phyloP scores from a whole-genome alignment of 2,797 vertebrate species.

The Catostomus latipinnis region DNA sequence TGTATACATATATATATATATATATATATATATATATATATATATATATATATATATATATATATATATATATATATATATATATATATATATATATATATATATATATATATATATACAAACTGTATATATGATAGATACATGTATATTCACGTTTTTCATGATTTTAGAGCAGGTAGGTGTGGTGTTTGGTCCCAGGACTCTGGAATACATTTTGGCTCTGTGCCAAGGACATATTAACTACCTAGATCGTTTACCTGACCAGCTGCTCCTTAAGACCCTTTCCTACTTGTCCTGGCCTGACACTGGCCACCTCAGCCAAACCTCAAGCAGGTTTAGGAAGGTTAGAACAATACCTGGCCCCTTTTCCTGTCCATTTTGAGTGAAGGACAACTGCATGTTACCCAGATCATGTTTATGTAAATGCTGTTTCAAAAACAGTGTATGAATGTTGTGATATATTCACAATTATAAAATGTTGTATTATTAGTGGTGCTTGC shows the following conservation, averaged over 20 bases:
- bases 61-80: neutral
- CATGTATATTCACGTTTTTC: conserved; percentile 3
- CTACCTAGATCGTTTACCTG: conserved; percentile 80
- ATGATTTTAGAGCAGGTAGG: conserved; percentile 69
- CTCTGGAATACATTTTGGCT: conserved; percentile 72
- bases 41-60: neutral
- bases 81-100: neutral
- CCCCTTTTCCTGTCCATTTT: neutral
- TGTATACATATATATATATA: too few species aligned
- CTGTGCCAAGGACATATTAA: conserved; percentile 79
- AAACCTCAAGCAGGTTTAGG: conserved; percentile 75
- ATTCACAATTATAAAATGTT: neutral
- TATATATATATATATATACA: neutral
- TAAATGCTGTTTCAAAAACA: neutral
- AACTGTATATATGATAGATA: neutral
- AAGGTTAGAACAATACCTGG: conserved; percentile 68
- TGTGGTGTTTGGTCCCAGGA: conserved; percentile 72
- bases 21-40: neutral
- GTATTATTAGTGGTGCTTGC: neutral
- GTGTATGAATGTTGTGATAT: neutral
- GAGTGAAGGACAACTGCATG: neutral
- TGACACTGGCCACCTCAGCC: conserved; percentile 74
- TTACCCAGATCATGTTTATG: neutral
- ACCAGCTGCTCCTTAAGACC: conserved; percentile 75
- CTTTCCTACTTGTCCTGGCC: conserved; percentile 78